Evolutionary conservation across 1,140 invertebrate genomes (phyloP).

Genomic region (Gyrodactylus salaris): DNA sequence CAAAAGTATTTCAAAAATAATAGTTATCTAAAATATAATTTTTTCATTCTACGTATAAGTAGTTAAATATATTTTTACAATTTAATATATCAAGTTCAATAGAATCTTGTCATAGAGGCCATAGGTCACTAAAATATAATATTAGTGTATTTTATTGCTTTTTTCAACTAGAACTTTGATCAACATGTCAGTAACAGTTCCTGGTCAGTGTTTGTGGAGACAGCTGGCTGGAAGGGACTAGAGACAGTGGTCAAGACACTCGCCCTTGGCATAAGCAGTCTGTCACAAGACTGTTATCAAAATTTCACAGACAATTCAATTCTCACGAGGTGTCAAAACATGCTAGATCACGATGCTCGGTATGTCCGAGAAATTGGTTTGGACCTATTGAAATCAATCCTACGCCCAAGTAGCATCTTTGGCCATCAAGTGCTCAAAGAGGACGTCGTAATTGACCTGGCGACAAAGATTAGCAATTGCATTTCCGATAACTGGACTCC

Average conservation of each 20-base stretch:
- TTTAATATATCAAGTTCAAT: too few species aligned
- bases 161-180: not conserved
- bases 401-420: not conserved
- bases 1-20: too few species aligned
- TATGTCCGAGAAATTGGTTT: not conserved
- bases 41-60: too few species aligned
- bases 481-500: not conserved
- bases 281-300: not conserved
- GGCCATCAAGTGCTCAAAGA: not conserved
- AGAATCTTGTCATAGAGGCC: too few species aligned
- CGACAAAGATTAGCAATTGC: not conserved
- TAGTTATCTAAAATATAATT: too few species aligned
- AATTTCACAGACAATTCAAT: not conserved
- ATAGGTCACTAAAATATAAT: too few species aligned
- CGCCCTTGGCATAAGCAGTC: not conserved
- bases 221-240: not conserved
- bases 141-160: not conserved
- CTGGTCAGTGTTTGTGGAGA: not conserved
- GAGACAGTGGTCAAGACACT: not conserved
- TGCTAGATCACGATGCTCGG: not conserved
- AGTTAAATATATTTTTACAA: too few species aligned
- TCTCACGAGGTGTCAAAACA: not conserved
- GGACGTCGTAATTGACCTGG: not conserved
- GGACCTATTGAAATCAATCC: not conserved
- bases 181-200: not conserved